These are phyloP conservation scores for Virgularia gustaviana DNA, from an alignment of 92 coral and sea anemone genomes.

Conservation along the genomic window DNA sequence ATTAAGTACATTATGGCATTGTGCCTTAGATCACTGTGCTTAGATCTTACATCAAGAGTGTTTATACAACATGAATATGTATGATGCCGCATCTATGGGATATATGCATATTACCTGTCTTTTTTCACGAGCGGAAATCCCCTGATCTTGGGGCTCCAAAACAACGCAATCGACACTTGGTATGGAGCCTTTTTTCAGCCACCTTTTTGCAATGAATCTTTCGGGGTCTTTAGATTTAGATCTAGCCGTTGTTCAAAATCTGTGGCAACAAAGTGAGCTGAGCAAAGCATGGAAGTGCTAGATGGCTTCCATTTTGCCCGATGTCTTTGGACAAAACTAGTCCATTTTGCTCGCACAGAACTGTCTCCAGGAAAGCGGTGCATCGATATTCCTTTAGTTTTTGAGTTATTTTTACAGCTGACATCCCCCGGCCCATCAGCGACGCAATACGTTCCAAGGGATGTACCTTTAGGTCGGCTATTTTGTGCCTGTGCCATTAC, in stretches of 20 bases:
- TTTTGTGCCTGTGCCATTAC: too few relatives aligned
- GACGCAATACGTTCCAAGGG: slow-evolving; percentile 57
- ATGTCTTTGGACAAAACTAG: slow-evolving; percentile 54
- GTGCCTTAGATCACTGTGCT: too few relatives aligned
- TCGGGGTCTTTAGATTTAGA: slow-evolving; percentile 7
- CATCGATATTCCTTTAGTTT: slow-evolving; percentile 54
- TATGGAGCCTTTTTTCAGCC: slow-evolving; percentile 36
- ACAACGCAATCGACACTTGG: slow-evolving; percentile 34
- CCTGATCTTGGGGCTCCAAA: slow-evolving; percentile 20
- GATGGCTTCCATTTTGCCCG: slow-evolving; percentile 48
- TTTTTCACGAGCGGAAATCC: slow-evolving; percentile 32
- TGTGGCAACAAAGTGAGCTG: slow-evolving; percentile 47
- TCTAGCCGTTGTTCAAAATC: slow-evolving; percentile 41
- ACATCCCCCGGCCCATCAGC: slow-evolving; percentile 57
- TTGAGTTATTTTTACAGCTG: slow-evolving; percentile 55
- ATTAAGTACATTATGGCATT: too few relatives aligned
- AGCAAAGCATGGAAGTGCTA: slow-evolving; percentile 51
- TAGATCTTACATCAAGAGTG: background rate
- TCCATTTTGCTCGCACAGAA: slow-evolving; percentile 48
- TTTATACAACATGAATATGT: slow-evolving; percentile 5
- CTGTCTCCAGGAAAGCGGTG: slow-evolving; percentile 53
- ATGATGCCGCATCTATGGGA: background rate
- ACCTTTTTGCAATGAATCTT: slow-evolving; percentile 11
- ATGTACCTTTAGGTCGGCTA: slow-evolving; percentile 29
- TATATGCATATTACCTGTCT: slow-evolving; percentile 32